A percentile compares a stretch with the other conserved stretches of the same genome.
Conservation (phyloP, 2,797 vertebrate genomes). For the Austrolebias charrua region DNA sequence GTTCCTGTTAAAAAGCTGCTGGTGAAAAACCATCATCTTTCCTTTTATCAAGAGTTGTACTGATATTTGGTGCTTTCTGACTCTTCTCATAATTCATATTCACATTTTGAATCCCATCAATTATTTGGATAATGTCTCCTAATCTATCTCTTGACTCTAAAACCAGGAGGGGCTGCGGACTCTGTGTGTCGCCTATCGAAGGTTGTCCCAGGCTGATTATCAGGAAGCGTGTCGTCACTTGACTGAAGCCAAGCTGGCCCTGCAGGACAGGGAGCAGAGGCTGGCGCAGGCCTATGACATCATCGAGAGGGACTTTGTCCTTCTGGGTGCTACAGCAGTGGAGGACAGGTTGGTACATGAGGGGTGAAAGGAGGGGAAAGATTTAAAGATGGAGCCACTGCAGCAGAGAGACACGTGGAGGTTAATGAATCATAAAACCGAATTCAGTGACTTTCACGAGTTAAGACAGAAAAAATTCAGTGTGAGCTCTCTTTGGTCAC, state of each 20-base stretch:
- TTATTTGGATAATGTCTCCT: background rate
- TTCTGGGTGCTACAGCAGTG: conserved; percentile 95
- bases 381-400: conserved; percentile 30
- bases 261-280: conserved; percentile 92
- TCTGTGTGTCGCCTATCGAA: conserved; percentile 92
- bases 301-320: conserved; percentile 90
- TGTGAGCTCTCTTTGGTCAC: conserved; percentile 21
- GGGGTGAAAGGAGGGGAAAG: background rate
- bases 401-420: conserved; percentile 23
- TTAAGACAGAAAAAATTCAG: conserved; percentile 23
- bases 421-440: conserved; percentile 50
- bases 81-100: background rate
- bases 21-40: background rate
- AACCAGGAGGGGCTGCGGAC: conserved; percentile 93
- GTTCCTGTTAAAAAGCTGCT: background rate
- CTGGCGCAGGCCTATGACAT: conserved; percentile 91
- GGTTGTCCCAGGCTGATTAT: conserved; percentile 83
- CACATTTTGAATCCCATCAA: conserved; percentile 1
- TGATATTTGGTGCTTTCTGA: background rate
- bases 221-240: conserved; percentile 78
- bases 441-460: conserved; percentile 43
- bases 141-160: conserved; percentile 6
- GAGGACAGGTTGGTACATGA: conserved; percentile 88
- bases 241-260: conserved; percentile 86
- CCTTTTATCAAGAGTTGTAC: background rate